Percentiles rank a stretch among this genome's conserved stretches.
Conservation (phyloP, 2,888 invertebrate species). For the Trilocha varians region DNA sequence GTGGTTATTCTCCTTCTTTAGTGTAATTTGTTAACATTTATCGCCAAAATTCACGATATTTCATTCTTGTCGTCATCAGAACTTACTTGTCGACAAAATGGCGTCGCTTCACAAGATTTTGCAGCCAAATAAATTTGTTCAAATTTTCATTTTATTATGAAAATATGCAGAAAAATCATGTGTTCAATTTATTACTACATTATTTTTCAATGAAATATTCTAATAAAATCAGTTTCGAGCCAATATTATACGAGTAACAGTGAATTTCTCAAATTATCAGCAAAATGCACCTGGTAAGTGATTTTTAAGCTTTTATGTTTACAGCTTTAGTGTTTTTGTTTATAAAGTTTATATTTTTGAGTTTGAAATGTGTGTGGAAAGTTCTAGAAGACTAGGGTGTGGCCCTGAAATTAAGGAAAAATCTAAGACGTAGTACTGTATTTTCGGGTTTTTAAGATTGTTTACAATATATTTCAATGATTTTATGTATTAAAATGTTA, state of each 20-base stretch:
- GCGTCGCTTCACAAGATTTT: conserved; percentile 72
- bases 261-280: conserved; percentile 50
- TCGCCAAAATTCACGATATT: conserved; percentile 51
- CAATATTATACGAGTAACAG: conserved; percentile 46
- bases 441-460: conserved; percentile 63
- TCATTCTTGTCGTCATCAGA: conserved; percentile 69
- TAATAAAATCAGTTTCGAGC: conserved; percentile 33
- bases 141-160: conserved; percentile 43
- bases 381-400: conserved; percentile 62
- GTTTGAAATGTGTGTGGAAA: conserved; percentile 31
- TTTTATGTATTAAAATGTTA: conserved; percentile 68
- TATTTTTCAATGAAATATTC: conserved; percentile 43
- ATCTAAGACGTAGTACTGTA: conserved; percentile 66
- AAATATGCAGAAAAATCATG: conserved; percentile 37
- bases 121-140: conserved; percentile 61
- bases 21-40: conserved; percentile 46
- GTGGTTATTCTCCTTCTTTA: conserved; percentile 54
- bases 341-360: conserved; percentile 26
- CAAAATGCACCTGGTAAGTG: conserved; percentile 71
- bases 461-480: conserved; percentile 60
- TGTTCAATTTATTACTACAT: conserved; percentile 37
- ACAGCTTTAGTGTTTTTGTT: conserved; percentile 46
- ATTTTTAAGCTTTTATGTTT: conserved; percentile 40
- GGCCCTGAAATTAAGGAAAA: conserved; percentile 49
- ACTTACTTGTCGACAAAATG: conserved; percentile 73